A percentile compares a stretch with the other conserved stretches of the same genome.
These are phyloP conservation scores for Euura saliciscinereae DNA, from an alignment of 1,140 invertebrate species.

Conservation along the genomic window DNA sequence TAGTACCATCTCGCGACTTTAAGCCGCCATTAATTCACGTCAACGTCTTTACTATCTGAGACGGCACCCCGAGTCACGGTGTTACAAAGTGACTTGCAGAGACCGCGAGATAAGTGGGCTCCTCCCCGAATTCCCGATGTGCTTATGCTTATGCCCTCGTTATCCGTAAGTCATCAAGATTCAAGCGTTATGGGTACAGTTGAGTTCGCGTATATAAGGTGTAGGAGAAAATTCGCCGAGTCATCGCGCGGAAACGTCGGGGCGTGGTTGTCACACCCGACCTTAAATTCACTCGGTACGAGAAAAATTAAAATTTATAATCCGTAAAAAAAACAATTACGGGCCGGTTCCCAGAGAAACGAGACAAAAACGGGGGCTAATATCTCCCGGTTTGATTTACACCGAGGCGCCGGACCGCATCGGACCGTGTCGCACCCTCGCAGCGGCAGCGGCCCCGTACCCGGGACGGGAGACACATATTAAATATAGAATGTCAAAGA, in stretches of 20 bases:
- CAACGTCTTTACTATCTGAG: conserved; percentile 54
- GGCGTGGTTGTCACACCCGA: no score
- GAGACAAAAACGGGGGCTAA: conserved; percentile 44
- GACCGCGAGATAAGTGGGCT: conserved; percentile 48
- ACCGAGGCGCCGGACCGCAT: conserved; percentile 7
- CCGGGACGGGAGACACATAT: conserved; percentile 30
- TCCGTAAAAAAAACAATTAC: conserved; percentile 51
- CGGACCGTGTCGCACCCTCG: conserved; percentile 8
- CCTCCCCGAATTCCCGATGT: background rate
- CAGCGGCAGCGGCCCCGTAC: background rate
- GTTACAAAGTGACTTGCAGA: conserved; percentile 51
- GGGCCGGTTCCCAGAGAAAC: conserved; percentile 26
- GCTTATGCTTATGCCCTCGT: no score
- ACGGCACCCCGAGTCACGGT: conserved; percentile 10
- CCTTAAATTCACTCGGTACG: background rate
- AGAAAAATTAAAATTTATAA: conserved; percentile 49
- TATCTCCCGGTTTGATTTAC: conserved; percentile 49
- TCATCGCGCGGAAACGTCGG: no score
- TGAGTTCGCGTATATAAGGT: no score
- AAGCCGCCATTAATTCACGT: conserved; percentile 61
- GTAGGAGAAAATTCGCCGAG: no score
- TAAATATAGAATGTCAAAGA: conserved; percentile 51
- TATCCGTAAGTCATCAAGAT: no score
- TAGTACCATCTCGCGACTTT: conserved; percentile 24
- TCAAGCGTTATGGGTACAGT: no score